Evolutionary conservation across 2,113 vertebrate species (phyloP), one percentile per base, ranked within the genome.

Genomic region (Pteronura brasiliensis): DNA sequence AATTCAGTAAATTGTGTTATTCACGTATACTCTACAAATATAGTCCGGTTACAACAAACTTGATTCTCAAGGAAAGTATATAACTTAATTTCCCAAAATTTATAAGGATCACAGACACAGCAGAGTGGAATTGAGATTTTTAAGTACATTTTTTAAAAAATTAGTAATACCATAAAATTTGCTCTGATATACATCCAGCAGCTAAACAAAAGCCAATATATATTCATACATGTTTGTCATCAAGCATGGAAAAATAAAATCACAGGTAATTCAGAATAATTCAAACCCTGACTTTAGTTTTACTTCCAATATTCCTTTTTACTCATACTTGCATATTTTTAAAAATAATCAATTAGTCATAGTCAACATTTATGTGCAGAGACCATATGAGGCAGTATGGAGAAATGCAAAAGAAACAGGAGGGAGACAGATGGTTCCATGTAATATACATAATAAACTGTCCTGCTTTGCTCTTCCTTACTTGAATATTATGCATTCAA

Each of bases 301-400:
- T 90, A 21, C 27, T 94, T 97, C 93, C 74, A 77, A 52, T 89
- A 87, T 96, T 88, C 95, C 88, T 94, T 97, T 96, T 67, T 88
- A 77, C 84, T 97, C 90, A 31, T 61, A 94, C 84, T 92, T 96
- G 76, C 92, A 96, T 93, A 95, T 97, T 97, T 93, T 55, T 81
- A 96, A 96, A 97, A 96, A 81, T 96, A 95, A 97, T 97, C 87
- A 90, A 82, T 97, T 98, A 96, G 97, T 97, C 95, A 97, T 92
- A 90, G 90, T 96, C 96, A 96, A 94, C 96, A 95, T 90, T 96
- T 96, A 85, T 96, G 88, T 95, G 61, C 92, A 94, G 63, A 96
- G 65, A 97, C 88, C 90, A 97, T 93, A 96, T 90, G 90, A 95
- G 71, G 76, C 84, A 93, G 65, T 47, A 36, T 25, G 31, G n/a